Evolutionary conservation across 2,888 invertebrate genomes (phyloP).

Genomic region (Gnatocerus cornutus): DNA sequence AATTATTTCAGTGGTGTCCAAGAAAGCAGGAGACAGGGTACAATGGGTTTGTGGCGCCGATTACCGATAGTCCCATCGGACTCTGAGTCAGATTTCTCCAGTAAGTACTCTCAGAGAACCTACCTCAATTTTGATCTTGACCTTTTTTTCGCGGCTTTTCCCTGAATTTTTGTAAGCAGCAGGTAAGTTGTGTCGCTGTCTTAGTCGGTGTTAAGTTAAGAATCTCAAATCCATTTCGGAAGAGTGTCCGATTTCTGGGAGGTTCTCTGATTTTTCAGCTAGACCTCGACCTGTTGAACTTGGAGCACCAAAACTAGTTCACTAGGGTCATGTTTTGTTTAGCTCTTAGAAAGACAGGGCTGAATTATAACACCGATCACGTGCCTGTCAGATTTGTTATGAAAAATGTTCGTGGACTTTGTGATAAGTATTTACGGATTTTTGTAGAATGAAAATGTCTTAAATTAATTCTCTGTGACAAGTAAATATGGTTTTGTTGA

Average conservation of each 20-base stretch:
- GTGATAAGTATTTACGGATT: constrained; percentile 5
- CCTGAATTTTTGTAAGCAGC: too few species aligned
- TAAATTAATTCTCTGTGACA: background rate
- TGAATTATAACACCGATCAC: constrained; percentile 1
- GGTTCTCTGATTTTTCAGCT: background rate
- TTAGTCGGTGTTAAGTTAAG: too few species aligned
- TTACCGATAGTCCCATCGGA: constrained; percentile 45
- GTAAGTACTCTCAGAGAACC: constrained; percentile 44
- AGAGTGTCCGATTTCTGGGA: too few species aligned
- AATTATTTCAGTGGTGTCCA: background rate
- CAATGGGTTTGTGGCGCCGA: constrained; percentile 46
- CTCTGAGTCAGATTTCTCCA: constrained; percentile 44
- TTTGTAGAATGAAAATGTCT: constrained; percentile 1
- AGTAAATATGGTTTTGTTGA: background rate
- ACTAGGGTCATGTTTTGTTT: constrained; percentile 1
- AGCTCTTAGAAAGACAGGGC: too few species aligned
- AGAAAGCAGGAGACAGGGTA: background rate
- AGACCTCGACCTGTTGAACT: background rate
- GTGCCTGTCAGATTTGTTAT: background rate
- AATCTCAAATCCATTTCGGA: too few species aligned
- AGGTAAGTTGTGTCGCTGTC: too few species aligned
- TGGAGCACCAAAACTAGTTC: background rate
- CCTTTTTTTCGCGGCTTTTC: constrained; percentile 29
- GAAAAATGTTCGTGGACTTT: constrained; percentile 3
- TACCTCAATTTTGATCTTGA: constrained; percentile 50